Evolutionary conservation across 2,113 vertebrate genomes (phyloP).

Genomic region (Zapornia atra): DNA sequence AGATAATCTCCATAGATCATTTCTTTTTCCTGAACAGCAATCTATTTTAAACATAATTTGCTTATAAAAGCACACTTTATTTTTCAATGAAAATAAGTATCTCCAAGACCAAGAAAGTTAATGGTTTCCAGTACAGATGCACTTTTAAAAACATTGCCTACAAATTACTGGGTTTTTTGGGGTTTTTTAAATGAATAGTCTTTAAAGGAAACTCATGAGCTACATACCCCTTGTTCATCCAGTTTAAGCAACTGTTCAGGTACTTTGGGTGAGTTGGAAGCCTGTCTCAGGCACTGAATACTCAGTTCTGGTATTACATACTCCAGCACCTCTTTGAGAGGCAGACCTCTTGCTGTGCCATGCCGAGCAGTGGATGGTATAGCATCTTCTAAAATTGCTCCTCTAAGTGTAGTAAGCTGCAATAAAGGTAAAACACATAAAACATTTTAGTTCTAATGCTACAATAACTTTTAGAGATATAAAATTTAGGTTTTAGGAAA

Average conservation of each 20-base stretch:
- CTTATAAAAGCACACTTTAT: neutral
- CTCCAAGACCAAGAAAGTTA: neutral
- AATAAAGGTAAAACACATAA: neutral
- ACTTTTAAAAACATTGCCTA: neutral
- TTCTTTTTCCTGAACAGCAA: neutral
- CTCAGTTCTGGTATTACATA: slow-evolving; percentile 94
- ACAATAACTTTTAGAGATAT: neutral
- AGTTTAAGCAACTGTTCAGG: slow-evolving; percentile 93
- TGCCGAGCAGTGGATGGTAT: slow-evolving; percentile 93
- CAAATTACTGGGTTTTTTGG: neutral
- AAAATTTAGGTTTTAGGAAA: neutral
- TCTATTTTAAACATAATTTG: neutral
- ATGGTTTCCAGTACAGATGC: neutral
- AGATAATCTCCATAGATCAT: neutral
- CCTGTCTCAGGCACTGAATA: slow-evolving; percentile 90
- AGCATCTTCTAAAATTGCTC: slow-evolving; percentile 95
- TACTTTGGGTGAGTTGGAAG: slow-evolving; percentile 89
- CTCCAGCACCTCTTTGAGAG: slow-evolving; percentile 94
- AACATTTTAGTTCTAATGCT: neutral
- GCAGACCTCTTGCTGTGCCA: slow-evolving; percentile 91
- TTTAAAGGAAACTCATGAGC: neutral
- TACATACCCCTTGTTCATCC: slow-evolving; percentile 95
- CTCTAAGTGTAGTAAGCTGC: slow-evolving; percentile 92
- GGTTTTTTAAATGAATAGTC: neutral
- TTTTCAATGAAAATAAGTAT: neutral